phyloP scores from a whole-genome alignment of 2,113 vertebrate genomes.

The Psammodynastes pulverulentus region DNA sequence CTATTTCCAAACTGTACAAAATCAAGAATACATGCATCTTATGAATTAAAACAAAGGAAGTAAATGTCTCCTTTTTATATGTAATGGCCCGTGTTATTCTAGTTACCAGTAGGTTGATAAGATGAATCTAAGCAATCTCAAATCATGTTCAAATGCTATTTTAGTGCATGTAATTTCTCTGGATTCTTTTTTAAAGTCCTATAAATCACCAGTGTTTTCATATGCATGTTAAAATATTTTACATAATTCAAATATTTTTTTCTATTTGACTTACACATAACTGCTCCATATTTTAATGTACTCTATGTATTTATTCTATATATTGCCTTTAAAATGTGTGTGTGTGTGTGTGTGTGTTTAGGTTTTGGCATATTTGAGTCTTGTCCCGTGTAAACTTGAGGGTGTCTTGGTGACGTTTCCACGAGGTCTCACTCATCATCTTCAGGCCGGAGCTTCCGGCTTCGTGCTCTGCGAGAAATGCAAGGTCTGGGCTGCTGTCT shows the following conservation, averaged over 20 bases:
- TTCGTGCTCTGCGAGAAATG: no score
- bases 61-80: background rate
- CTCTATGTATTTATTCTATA: background rate
- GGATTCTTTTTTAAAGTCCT: background rate
- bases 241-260: background rate
- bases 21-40: background rate
- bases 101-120: background rate
- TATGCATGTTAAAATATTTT: background rate
- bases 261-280: background rate
- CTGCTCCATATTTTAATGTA: background rate
- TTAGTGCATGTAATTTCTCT: background rate
- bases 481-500: no score
- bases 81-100: background rate
- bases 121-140: background rate
- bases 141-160: background rate
- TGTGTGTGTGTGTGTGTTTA: no score
- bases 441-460: no score
- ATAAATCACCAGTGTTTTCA: background rate
- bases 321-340: no score
- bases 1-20: background rate
- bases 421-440: no score
- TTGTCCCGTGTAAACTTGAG: no score
- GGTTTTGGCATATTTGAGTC: no score
- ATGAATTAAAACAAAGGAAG: background rate
- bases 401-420: no score